A percentile compares a stretch with the other conserved stretches of the same genome.
Evolutionary conservation across 2,888 invertebrate genomes (phyloP).

Genomic region (Tanytarsus gracilentus): DNA sequence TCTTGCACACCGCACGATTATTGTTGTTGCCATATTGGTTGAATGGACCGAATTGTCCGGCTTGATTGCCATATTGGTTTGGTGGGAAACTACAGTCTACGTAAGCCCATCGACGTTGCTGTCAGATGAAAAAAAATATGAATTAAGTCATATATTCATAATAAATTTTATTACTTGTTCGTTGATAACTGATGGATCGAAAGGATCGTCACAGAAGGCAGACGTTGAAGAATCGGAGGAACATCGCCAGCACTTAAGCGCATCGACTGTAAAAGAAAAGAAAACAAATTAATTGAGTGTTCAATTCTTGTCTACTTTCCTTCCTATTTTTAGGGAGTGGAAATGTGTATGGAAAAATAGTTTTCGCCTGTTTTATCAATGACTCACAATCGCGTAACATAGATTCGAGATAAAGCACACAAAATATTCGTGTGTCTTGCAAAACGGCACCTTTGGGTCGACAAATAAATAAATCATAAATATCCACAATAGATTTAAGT

Average conservation of each 20-base stretch:
- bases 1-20: slow-evolving; percentile 61
- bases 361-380: no score
- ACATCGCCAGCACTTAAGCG: slow-evolving; percentile 67
- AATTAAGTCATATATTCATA: background rate
- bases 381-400: no score
- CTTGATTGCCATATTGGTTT: no score
- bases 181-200: slow-evolving; percentile 48
- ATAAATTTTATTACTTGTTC: slow-evolving; percentile 35
- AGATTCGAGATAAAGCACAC: no score
- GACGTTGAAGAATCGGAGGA: slow-evolving; percentile 56
- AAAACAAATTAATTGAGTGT: slow-evolving; percentile 5
- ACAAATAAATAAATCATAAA: no score
- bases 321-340: no score
- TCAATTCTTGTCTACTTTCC: no score
- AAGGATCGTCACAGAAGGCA: slow-evolving; percentile 62
- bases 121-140: background rate
- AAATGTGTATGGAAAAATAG: no score
- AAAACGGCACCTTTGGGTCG: no score
- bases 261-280: slow-evolving; percentile 48
- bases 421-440: no score
- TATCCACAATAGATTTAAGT: no score
- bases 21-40: slow-evolving; percentile 30
- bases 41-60: slow-evolving; percentile 31
- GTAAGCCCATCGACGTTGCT: slow-evolving; percentile 42
- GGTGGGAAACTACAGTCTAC: slow-evolving; percentile 45